Evolutionary conservation across 2,797 vertebrate genomes (phyloP).

Genomic region (Coendou prehensilis): DNA sequence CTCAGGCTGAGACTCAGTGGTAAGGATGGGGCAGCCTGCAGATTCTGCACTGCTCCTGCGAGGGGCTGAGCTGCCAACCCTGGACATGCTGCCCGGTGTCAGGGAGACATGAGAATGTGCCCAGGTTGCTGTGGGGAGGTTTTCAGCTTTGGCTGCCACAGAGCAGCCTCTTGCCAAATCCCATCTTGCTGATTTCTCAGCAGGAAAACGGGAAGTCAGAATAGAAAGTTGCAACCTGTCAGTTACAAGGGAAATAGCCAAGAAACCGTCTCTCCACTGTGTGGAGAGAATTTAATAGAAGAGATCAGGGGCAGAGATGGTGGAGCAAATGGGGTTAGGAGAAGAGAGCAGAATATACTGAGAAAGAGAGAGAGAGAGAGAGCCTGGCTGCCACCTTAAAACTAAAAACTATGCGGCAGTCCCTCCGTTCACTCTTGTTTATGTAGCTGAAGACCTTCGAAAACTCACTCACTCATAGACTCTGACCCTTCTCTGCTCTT

Average conservation of each 20-base stretch:
- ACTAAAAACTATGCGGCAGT: background rate
- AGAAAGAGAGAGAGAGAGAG: too few relatives aligned
- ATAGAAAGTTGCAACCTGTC: constrained; percentile 41
- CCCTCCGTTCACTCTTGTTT: constrained; percentile 48
- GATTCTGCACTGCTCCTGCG: background rate
- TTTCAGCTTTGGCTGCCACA: constrained; percentile 26
- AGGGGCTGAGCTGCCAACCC: background rate
- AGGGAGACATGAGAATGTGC: constrained; percentile 25
- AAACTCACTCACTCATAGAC: background rate
- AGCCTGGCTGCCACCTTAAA: background rate
- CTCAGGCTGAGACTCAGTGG: background rate
- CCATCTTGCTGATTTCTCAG: constrained; percentile 61
- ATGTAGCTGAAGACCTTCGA: constrained; percentile 32
- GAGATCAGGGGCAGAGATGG: background rate
- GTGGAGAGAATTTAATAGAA: background rate
- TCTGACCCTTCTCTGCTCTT: background rate
- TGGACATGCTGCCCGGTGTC: background rate
- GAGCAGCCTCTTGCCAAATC: constrained; percentile 19
- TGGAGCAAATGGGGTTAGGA: background rate
- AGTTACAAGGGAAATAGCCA: background rate
- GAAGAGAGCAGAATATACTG: background rate
- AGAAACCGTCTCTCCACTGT: background rate
- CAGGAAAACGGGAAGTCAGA: constrained; percentile 51
- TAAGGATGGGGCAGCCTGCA: background rate
- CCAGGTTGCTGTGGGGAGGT: constrained; percentile 38